A percentile compares a stretch with the other conserved stretches of the same genome.
phyloP scores from a whole-genome alignment of 2,797 vertebrate genomes.

The Parambassis ranga region DNA sequence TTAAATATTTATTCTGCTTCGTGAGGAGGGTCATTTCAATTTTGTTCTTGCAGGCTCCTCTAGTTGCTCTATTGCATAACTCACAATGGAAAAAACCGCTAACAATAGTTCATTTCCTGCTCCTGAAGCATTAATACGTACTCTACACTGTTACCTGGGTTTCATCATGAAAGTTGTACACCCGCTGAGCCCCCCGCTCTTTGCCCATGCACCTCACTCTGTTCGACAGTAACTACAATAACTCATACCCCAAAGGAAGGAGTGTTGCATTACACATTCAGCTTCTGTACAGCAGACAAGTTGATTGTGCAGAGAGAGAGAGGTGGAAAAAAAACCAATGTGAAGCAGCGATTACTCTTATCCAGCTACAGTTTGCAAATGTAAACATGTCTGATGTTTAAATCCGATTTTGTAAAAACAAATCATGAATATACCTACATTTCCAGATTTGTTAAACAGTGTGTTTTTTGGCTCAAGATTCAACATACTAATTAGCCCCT shows the following conservation, averaged over 20 bases:
- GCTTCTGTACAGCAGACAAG: conserved; percentile 8
- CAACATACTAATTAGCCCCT: conserved; percentile 79
- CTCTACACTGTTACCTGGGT: conserved; percentile 47
- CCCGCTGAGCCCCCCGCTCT: conserved; percentile 38
- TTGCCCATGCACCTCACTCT: conserved; percentile 25
- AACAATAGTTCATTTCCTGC: conserved; percentile 65
- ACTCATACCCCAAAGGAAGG: conserved; percentile 16
- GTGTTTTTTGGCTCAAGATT: conserved; percentile 62
- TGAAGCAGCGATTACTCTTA: neutral
- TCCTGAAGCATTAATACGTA: conserved; percentile 34
- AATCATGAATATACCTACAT: conserved; percentile 52
- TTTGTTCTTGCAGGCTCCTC: conserved; percentile 51
- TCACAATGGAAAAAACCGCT: conserved; percentile 55
- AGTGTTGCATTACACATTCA: conserved; percentile 34
- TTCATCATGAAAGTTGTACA: conserved; percentile 37
- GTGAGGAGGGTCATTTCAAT: conserved; percentile 64
- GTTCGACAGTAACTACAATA: conserved; percentile 8
- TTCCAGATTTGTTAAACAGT: conserved; percentile 69
- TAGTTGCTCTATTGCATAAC: conserved; percentile 46
- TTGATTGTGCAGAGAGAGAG: conserved; percentile 6
- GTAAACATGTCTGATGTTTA: conserved; percentile 35
- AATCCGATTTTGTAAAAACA: conserved; percentile 45
- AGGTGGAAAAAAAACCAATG: neutral
- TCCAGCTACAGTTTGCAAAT: conserved; percentile 14
- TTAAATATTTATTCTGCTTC: conserved; percentile 77